Evolutionary conservation across 2,113 vertebrate genomes (phyloP).

Genomic region (Ceuthmochares aereus): DNA sequence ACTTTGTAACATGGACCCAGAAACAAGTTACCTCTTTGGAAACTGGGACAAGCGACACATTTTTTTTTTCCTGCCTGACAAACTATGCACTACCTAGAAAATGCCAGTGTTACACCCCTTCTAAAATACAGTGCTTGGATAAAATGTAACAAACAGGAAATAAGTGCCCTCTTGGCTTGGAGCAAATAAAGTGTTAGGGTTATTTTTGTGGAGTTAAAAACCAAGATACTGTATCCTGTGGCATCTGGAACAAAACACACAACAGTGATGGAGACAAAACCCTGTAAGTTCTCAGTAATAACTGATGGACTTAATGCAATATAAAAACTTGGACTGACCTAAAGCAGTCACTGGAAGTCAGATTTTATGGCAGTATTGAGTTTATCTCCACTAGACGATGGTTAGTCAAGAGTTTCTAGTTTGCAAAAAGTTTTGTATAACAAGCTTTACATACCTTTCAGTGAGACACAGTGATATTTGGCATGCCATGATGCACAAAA

Average conservation of each 20-base stretch:
- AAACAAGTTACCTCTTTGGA: not conserved
- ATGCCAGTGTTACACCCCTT: not conserved
- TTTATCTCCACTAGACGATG: not conserved
- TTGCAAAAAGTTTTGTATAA: not conserved
- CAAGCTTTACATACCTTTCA: not conserved
- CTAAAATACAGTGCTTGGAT: not conserved
- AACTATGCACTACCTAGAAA: not conserved
- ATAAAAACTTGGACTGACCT: not conserved
- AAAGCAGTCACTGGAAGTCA: not conserved
- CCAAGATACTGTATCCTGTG: not conserved
- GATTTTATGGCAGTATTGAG: not conserved
- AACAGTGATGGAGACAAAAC: not conserved
- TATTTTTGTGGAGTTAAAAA: not conserved
- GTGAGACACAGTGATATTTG: rapidly evolving
- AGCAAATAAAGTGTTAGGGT: not conserved
- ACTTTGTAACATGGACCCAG: not conserved
- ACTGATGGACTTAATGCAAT: not conserved
- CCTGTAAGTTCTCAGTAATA: not conserved
- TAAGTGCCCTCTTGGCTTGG: not conserved
- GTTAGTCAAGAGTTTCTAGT: not conserved
- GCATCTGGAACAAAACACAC: not conserved
- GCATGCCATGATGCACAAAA: not conserved
- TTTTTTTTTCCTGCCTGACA: not conserved
- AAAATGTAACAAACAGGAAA: not conserved
- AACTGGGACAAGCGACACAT: not conserved